phyloP scores from a whole-genome alignment of 2,797 vertebrate species.

The Coranthus polyacanthus region DNA sequence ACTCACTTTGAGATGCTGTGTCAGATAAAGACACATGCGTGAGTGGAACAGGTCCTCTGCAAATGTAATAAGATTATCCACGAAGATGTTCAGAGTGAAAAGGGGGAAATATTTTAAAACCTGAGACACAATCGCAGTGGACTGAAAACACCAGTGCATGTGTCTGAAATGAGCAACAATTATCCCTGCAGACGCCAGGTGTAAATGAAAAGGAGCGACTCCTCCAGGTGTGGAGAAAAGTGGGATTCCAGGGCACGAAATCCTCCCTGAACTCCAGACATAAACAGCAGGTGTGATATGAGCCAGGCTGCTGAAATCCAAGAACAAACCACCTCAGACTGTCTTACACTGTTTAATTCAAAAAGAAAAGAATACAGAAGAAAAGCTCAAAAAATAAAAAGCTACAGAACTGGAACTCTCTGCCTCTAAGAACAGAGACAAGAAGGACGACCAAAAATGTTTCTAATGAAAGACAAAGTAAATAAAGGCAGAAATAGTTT shows the following conservation, averaged over 20 bases:
- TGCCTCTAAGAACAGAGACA: neutral
- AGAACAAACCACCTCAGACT: slow-evolving; percentile 28
- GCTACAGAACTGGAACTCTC: slow-evolving; percentile 5
- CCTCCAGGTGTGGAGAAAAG: slow-evolving; percentile 58
- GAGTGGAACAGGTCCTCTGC: no score
- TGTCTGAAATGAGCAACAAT: slow-evolving; percentile 44
- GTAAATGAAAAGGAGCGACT: slow-evolving; percentile 50
- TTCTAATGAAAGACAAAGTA: no score
- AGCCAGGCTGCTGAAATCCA: slow-evolving; percentile 28
- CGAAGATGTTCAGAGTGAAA: neutral
- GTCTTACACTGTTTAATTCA: slow-evolving; percentile 27
- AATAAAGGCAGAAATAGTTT: no score
- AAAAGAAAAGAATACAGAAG: neutral
- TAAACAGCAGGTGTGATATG: slow-evolving; percentile 56
- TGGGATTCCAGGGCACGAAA: slow-evolving; percentile 40
- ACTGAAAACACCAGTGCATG: slow-evolving; percentile 30
- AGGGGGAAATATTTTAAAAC: slow-evolving; percentile 15
- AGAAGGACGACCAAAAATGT: neutral
- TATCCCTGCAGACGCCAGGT: slow-evolving; percentile 62
- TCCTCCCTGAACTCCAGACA: slow-evolving; percentile 34
- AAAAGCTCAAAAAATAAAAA: neutral
- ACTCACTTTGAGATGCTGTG: no score
- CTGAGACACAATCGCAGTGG: slow-evolving; percentile 9
- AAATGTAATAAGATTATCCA: neutral
- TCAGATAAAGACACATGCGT: no score